These are phyloP conservation scores for Macrophya annulata DNA, from an alignment of 2,888 invertebrate species.

Conservation along the genomic window DNA sequence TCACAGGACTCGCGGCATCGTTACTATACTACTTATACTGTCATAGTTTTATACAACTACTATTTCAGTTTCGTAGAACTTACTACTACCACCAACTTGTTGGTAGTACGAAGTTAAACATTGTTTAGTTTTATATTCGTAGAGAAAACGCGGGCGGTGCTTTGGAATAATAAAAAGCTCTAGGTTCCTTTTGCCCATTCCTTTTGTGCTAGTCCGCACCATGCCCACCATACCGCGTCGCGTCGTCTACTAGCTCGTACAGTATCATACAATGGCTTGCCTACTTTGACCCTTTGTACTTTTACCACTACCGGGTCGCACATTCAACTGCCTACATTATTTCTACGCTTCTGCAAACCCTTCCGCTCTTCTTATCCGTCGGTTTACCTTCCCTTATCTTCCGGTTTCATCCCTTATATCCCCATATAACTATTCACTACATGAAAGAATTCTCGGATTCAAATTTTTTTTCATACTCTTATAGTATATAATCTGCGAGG, in stretches of 20 bases:
- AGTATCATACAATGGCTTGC: conserved; percentile 23
- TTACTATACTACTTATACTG: not conserved
- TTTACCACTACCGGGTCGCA: not conserved
- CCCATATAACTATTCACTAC: not conserved
- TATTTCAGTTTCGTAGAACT: not conserved
- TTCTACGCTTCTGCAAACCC: conserved; percentile 39
- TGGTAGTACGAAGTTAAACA: conserved; percentile 37
- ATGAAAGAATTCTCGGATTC: not conserved
- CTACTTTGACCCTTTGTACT: conserved; percentile 45
- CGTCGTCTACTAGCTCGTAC: not conserved
- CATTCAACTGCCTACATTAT: conserved; percentile 40
- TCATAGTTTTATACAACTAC: not conserved
- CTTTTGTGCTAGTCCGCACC: conserved; percentile 30
- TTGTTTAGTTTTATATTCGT: conserved; percentile 43
- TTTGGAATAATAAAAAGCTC: conserved; percentile 52
- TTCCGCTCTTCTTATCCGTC: conserved; percentile 31
- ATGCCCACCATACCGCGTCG: not conserved
- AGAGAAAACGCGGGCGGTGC: conserved; percentile 3
- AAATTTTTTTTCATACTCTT: not conserved
- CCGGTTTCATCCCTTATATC: not conserved
- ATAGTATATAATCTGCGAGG: not conserved
- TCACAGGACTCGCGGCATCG: not conserved
- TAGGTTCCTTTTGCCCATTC: not conserved
- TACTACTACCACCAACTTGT: not conserved
- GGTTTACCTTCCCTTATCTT: not conserved